Evolutionary conservation across 2,113 vertebrate species (phyloP), one percentile per base, ranked within the genome.

Genomic region (Tylochromis polylepis): DNA sequence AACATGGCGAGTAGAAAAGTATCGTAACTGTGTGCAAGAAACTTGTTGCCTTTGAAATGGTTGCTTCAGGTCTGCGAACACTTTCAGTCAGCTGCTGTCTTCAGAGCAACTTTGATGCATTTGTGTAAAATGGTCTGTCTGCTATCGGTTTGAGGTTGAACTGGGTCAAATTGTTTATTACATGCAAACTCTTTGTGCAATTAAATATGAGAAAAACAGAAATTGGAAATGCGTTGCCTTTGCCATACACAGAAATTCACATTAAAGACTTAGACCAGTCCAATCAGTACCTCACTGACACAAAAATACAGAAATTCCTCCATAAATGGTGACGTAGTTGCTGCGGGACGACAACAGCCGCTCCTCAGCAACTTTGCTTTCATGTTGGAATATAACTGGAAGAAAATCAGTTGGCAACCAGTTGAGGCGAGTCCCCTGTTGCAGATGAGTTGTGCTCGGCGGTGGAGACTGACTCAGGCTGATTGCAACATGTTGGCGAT

Each of bases 291-390:
- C 34, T 36, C 34, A 36, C 34, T 36, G 34, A 36, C 5, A 36
- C 34, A 36, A 7, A 67, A 9, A 67, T 22, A 41, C 62, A 41
- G 62, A 67, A 67, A 67, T 67, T n/a, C 38, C 62, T 67, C 4
- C 62, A 41, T 38, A 41, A 67, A 67, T 41, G 7, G 36, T 14
- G 60, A 65, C 4, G 34, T 38, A 65, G 60, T 0, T 67, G 62
- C 36, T 67, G 62, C 11, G 0, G 2, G 22, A 15, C 1, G 15
- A 27, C 22, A 27, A 7, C 36, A 9, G 36, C 36, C 8, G 2
- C 36, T 36, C 36, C 43, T 46, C 5, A 5, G 43, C 43, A 49
- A 3, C 22, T 14, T 16, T 27, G 38, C 24, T 46, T 72, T 72
- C 8, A 72, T 46, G 46, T 46, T 18, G 67, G 38, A 46, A 18